These are phyloP conservation scores for Vanessa atalanta DNA, from an alignment of 1,140 invertebrate genomes.

Conservation along the genomic window DNA sequence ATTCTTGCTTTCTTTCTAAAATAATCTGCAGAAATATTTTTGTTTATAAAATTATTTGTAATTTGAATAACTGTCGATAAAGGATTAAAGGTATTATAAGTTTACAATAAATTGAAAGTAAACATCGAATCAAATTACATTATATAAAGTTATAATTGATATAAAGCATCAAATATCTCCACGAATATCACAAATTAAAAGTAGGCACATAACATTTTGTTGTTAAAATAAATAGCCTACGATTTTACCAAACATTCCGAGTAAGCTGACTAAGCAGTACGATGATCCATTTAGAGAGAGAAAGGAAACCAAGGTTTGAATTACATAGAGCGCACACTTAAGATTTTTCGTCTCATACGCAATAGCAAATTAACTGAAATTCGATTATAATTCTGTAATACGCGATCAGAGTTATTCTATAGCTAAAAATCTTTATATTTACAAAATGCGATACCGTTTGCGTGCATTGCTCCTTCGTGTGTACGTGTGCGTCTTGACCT, in stretches of 20 bases:
- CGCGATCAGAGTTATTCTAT: constrained; percentile 28
- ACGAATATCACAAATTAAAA: not conserved
- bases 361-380: not conserved
- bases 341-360: not conserved
- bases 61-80: not conserved
- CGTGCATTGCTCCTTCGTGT: constrained; percentile 64
- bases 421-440: constrained; percentile 53
- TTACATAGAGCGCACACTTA: constrained; percentile 26
- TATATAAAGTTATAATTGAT: not conserved
- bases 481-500: constrained; percentile 61
- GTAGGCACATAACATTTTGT: constrained; percentile 5
- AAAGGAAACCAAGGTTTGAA: constrained; percentile 41
- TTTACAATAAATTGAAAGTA: not conserved
- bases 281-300: constrained; percentile 46
- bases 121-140: not conserved
- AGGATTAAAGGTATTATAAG: not conserved
- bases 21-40: not conserved
- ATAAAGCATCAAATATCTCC: not conserved
- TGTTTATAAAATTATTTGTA: not conserved
- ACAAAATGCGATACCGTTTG: constrained; percentile 62
- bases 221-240: constrained; percentile 2
- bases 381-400: constrained; percentile 14
- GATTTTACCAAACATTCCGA: constrained; percentile 22
- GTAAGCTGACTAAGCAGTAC: constrained; percentile 28
- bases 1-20: constrained; percentile 10